Evolutionary conservation across 2,888 invertebrate species (phyloP).

Genomic region (Tipula vernalis): DNA sequence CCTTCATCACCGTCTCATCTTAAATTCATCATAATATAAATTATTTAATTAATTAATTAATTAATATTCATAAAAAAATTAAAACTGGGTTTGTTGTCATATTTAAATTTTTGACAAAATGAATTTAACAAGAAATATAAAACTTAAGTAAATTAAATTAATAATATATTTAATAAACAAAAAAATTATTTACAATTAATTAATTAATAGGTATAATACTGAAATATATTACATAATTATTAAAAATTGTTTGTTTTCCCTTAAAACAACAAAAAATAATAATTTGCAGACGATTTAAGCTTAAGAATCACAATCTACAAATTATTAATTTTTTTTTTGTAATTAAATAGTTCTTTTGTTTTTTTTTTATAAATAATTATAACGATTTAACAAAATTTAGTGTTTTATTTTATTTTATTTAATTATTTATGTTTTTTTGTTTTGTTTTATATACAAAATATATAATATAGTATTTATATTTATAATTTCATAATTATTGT

Average conservation of each 20-base stretch:
- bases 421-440: not conserved
- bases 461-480: not conserved
- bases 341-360: not conserved
- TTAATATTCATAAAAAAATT: not conserved
- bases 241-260: not conserved
- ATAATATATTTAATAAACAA: not conserved
- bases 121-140: not conserved
- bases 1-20: not conserved
- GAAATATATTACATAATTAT: not conserved
- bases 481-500: not conserved
- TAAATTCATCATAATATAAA: not conserved
- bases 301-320: not conserved
- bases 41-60: not conserved
- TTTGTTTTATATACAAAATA: not conserved
- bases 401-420: not conserved
- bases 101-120: not conserved
- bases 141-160: not conserved
- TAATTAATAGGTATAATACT: not conserved
- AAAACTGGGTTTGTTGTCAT: not conserved
- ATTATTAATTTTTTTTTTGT: not conserved
- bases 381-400: not conserved
- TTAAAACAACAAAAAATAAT: not conserved
- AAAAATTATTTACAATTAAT: not conserved
- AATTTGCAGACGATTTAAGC: not conserved
- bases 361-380: not conserved